Evolutionary conservation across 1,140 invertebrate genomes (phyloP).

Genomic region (Globodera rostochiensis): DNA sequence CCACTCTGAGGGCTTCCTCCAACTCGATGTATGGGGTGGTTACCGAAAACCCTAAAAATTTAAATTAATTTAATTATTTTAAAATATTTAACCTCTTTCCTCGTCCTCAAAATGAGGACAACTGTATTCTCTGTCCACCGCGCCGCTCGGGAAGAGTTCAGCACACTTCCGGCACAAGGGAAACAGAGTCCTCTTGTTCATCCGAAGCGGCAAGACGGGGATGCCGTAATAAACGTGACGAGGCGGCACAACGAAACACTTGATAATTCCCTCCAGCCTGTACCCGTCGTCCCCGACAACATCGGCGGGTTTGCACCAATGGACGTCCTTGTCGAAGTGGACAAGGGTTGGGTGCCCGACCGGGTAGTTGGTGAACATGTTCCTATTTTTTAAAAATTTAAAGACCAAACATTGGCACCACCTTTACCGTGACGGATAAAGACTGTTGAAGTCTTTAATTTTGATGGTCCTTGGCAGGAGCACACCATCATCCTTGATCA

Average conservation of each 20-base stretch:
- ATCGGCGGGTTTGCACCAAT: background rate
- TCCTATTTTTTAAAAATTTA: background rate
- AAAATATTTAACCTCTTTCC: background rate
- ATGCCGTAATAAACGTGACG: background rate
- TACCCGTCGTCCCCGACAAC: background rate
- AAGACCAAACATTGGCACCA: background rate
- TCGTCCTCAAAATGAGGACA: background rate
- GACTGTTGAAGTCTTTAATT: background rate
- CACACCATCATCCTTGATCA: background rate
- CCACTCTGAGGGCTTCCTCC: background rate
- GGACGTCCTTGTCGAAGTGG: background rate
- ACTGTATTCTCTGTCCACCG: background rate
- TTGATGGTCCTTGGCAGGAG: background rate
- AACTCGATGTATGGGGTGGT: background rate
- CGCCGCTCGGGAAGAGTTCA: background rate
- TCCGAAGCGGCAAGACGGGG: background rate
- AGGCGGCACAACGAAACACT: background rate
- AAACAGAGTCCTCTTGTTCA: background rate
- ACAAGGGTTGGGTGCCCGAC: background rate
- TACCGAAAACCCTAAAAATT: background rate
- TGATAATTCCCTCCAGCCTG: background rate
- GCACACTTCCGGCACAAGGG: conserved; percentile 10
- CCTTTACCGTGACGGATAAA: background rate
- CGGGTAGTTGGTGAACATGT: conserved; percentile 6
- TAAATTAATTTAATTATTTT: background rate